Evolutionary conservation across 2,888 invertebrate genomes (phyloP).

Genomic region (Pycnomerus fuliginosus): DNA sequence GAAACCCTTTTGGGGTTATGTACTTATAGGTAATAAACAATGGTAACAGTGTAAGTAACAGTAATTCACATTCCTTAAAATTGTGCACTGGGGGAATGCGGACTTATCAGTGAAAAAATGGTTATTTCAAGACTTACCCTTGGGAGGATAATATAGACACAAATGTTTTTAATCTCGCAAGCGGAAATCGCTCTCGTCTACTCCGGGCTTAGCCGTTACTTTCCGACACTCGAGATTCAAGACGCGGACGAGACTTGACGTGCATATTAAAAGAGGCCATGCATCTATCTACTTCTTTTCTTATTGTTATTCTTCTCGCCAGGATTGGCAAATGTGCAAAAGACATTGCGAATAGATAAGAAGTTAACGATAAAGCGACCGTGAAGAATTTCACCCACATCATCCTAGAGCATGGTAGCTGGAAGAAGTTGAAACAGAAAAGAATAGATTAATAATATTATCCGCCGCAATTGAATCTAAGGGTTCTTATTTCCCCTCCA

Average conservation of each 20-base stretch:
- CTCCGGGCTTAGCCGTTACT: conserved; percentile 34
- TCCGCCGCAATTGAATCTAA: too few species aligned
- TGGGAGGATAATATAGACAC: conserved; percentile 30
- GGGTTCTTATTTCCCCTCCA: too few species aligned
- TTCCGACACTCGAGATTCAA: conserved; percentile 36
- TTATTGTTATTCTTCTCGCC: conserved; percentile 48
- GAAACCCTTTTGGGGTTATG: too few species aligned
- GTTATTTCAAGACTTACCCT: conserved; percentile 5
- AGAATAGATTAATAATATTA: too few species aligned
- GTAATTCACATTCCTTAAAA: too few species aligned
- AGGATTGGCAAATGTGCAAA: conserved; percentile 49
- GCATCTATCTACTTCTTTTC: conserved; percentile 37
- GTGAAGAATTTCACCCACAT: conserved; percentile 32
- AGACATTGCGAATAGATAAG: conserved; percentile 48
- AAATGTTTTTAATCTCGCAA: conserved; percentile 35
- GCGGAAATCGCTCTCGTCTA: conserved; percentile 27
- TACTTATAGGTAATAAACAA: too few species aligned
- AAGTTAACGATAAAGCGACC: conserved; percentile 42
- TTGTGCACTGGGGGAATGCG: too few species aligned
- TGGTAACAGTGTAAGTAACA: too few species aligned
- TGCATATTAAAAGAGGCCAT: conserved; percentile 43
- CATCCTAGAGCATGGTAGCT: conserved; percentile 16
- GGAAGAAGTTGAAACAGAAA: too few species aligned
- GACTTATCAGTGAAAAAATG: too few species aligned
- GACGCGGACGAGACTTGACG: conserved; percentile 38